phyloP scores from a whole-genome alignment of 2,113 vertebrate species.

The Crypturellus undulatus region DNA sequence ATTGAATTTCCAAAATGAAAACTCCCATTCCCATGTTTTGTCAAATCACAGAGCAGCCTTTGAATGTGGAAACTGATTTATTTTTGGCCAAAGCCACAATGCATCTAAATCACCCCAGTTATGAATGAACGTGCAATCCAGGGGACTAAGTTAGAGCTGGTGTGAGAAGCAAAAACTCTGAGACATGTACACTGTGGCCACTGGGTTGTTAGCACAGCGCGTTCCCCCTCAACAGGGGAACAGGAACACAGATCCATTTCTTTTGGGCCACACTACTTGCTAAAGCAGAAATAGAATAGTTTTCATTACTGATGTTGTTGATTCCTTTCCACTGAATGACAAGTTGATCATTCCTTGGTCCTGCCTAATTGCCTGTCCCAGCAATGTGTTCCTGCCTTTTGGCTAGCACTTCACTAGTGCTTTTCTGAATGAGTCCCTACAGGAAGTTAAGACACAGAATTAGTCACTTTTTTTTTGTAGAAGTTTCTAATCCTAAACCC shows the following conservation, averaged over 20 bases:
- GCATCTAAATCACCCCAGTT: background rate
- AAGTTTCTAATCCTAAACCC: background rate
- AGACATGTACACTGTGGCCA: background rate
- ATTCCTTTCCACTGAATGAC: background rate
- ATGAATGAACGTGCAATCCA: background rate
- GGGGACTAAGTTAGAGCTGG: background rate
- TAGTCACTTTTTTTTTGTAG: background rate
- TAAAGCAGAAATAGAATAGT: fast-evolving
- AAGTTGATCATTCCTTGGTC: background rate
- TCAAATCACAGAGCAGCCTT: background rate
- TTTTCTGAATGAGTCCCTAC: background rate
- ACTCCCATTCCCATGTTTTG: background rate
- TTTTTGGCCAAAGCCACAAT: background rate
- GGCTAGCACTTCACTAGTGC: background rate
- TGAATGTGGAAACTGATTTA: background rate
- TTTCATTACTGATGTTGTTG: fast-evolving
- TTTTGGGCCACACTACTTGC: background rate
- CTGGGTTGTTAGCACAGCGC: background rate
- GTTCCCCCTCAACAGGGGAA: background rate
- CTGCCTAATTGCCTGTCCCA: background rate
- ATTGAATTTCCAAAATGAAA: background rate
- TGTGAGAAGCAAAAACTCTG: background rate
- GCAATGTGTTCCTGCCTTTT: background rate
- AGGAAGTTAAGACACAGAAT: background rate
- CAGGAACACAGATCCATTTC: background rate